phyloP scores from a whole-genome alignment of 2,797 vertebrate genomes.

The Sebastes cheni region DNA sequence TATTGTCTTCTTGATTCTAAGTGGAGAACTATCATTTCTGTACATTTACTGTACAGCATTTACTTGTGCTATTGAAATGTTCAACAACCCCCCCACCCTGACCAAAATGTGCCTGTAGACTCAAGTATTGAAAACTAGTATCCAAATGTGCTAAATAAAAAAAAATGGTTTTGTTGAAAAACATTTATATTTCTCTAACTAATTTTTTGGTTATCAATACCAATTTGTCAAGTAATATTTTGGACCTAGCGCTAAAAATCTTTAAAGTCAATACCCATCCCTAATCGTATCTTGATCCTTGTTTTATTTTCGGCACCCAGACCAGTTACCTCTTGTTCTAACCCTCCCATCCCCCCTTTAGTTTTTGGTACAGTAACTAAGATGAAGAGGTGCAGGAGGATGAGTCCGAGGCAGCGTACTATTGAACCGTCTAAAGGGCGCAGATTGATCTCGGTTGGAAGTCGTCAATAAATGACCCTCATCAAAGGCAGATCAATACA shows the following conservation, averaged over 20 bases:
- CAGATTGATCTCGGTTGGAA: slow-evolving; percentile 50
- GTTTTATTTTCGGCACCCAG: neutral
- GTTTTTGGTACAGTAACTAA: slow-evolving; percentile 46
- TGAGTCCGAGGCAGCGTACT: slow-evolving; percentile 22
- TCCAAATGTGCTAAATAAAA: too few species aligned
- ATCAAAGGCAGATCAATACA: slow-evolving; percentile 68
- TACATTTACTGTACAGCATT: neutral
- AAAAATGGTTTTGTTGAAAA: neutral
- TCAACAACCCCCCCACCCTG: neutral
- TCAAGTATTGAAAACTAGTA: neutral
- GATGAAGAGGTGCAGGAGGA: slow-evolving; percentile 45
- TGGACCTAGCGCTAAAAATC: neutral
- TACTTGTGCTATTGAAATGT: neutral
- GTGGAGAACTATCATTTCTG: neutral
- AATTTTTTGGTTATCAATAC: too few species aligned
- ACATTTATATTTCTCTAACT: neutral
- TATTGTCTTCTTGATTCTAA: neutral
- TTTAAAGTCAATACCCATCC: neutral
- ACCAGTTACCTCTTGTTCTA: neutral
- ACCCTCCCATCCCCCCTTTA: neutral
- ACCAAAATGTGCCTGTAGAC: neutral
- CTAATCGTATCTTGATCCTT: neutral
- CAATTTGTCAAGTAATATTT: neutral
- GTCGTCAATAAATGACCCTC: slow-evolving; percentile 64
- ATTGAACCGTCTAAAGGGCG: slow-evolving; percentile 58